Base-by-base conservation (phyloP, 2,113 vertebrate species). In the Terrapene triunguis region DNA sequence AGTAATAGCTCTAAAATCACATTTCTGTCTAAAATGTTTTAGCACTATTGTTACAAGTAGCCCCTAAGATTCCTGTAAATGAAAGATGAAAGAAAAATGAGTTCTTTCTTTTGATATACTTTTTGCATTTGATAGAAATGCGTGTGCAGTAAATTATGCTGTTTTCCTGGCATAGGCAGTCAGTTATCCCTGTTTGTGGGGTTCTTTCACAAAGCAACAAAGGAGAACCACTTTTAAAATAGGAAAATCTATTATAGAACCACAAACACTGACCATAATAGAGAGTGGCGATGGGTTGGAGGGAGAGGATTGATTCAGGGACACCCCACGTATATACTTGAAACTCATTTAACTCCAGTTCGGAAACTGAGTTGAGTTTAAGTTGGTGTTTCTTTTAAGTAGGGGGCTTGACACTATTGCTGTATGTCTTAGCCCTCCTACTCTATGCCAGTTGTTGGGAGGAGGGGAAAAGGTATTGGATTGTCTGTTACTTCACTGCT, bases 181-280 rank as follows among this genome's bases (percentile, higher is more conserved):
- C 65, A 38, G 35, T 72, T 42, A 38, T 72, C 57, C 57, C 13
- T 35, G 5, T 51, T 16, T n/a, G 48, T 48, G 22, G 44, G 19
- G 5, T 27, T 7, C 25, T 84, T 48, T n/a, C 35, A 0, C 19
- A 0, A 81, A 69, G 44, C 78, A 54, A 44, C 48, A 0, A 5
- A 5, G 90, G 27, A 81, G 5, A 22, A 90, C 13, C 0, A 0
- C 3, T 42, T 4, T 4, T 21, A 72, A 72, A 72, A 38, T 72
- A 72, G 16, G 24, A 12, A 38, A 17, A 24, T 0, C 7, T 11
- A 13, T n/a, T 4, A 0, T 11, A 0, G 27, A 42, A 0, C 54
- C 29, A 83, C 2, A 13, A 19, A 10, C 0, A 3, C 19, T 16
- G 48, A 24, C 62, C 32, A 3, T 88, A 85, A 8, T 22, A 25